Conservation (phyloP, 2,797 vertebrate species). For the Myripristis murdjan region DNA sequence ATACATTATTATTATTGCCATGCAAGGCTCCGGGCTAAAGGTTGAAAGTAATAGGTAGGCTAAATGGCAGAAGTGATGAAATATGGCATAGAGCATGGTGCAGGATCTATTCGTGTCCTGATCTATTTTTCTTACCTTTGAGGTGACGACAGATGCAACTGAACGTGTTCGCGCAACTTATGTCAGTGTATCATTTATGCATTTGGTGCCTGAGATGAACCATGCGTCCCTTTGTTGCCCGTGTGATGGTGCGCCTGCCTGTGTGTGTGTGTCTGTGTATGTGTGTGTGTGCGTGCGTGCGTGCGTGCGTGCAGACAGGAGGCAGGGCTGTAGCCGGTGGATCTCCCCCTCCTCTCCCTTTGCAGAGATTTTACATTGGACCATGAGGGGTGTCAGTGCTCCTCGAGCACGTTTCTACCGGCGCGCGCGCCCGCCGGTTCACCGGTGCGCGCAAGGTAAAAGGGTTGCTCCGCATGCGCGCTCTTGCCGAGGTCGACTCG, state of each 20-base stretch:
- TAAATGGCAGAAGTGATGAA: not conserved
- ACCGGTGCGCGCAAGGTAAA: not conserved
- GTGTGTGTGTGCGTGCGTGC: too few species aligned
- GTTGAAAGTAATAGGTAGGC: not conserved
- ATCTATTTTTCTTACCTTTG: conserved; percentile 63
- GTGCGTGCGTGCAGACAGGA: conserved; percentile 69
- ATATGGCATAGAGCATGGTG: not conserved
- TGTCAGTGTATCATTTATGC: conserved; percentile 55
- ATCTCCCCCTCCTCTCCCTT: conserved; percentile 65
- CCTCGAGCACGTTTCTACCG: conserved; percentile 46
- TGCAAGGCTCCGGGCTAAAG: not conserved
- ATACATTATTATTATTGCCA: not conserved
- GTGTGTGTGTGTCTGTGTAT: conserved; percentile 60
- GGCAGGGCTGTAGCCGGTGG: conserved; percentile 77
- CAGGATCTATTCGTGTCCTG: conserved; percentile 1
- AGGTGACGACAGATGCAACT: conserved; percentile 58
- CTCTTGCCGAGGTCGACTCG: conserved; percentile 5
- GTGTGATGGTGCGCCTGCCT: conserved; percentile 56
- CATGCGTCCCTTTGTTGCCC: conserved; percentile 75
- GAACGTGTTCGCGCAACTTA: conserved; percentile 16
- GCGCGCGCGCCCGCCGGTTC: conserved; percentile 15
- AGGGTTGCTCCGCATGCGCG: conserved; percentile 20
- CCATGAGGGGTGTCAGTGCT: conserved; percentile 38
- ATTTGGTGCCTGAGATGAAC: conserved; percentile 52
- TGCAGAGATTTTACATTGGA: conserved; percentile 75